phyloP scores from a whole-genome alignment of 2,797 vertebrate species.

The Holocentrus rufus region DNA sequence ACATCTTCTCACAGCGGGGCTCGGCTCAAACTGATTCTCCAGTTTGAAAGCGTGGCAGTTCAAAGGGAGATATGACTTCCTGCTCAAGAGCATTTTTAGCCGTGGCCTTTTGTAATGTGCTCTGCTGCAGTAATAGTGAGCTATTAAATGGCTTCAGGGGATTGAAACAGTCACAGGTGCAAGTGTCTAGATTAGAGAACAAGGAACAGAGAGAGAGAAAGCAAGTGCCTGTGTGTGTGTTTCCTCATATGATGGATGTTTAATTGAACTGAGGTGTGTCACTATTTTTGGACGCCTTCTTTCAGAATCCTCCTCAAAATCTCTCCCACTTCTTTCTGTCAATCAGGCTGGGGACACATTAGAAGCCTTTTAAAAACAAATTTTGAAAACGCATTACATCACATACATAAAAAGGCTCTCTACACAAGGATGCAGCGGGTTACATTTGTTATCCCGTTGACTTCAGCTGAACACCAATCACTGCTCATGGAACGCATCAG shows the following conservation, averaged over 20 bases:
- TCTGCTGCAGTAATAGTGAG: not conserved
- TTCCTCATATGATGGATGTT: too few species aligned
- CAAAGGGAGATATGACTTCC: constrained; percentile 55
- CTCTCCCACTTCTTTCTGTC: too few species aligned
- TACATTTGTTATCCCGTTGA: too few species aligned
- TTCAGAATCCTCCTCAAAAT: not conserved
- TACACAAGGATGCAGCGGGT: too few species aligned
- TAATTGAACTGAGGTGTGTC: too few species aligned
- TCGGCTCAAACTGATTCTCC: constrained; percentile 38
- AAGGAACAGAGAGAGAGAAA: not conserved
- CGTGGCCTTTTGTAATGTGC: not conserved
- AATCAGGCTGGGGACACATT: too few species aligned
- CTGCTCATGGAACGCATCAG: too few species aligned
- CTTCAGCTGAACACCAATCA: too few species aligned
- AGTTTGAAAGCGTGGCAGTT: constrained; percentile 41
- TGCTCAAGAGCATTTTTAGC: constrained; percentile 40
- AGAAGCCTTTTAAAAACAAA: too few species aligned
- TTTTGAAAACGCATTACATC: too few species aligned
- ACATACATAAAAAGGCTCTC: too few species aligned
- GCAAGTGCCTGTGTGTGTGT: too few species aligned
- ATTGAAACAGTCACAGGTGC: not conserved
- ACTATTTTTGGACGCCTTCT: not conserved
- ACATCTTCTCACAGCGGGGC: constrained; percentile 51
- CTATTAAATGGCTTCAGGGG: not conserved
- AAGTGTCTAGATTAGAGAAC: not conserved